Evolutionary conservation across 1,140 invertebrate species (phyloP), one percentile per base, ranked within the genome.

Genomic region (Cataglyphis hispanica): DNA sequence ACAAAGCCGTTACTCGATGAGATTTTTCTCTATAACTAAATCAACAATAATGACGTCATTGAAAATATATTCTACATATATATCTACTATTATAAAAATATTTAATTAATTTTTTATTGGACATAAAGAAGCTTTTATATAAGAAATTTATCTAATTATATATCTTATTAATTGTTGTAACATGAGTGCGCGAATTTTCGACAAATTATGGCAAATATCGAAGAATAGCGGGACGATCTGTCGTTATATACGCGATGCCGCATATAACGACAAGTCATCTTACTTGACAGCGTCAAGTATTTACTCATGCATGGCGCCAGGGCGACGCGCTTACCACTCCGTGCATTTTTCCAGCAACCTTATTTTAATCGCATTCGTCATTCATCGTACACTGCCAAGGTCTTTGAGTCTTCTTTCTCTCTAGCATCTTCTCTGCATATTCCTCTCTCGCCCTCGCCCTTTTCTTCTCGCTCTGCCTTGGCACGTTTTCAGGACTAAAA

Each of bases 401-500:
- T 89, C 75, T 84, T 76, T 63, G 70, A 10, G 87, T 27, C 25
- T 78, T 84, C 63, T 78, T 69, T 89, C 61, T 70, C 50, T 83
- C 50, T 81, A 37, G 40, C 84, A 81, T 46, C 76, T 84, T 40
- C 11, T 40, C n/a, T 27, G 16, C 37, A 43, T 11, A 6, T 67
- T 31, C 50, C 81, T 34, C 46, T 10, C 40, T 40, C 70, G 22
- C 67, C 50, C 31, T 64, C 63, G n/a, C 53, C 53, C 58, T 70
- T 76, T 69, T 43, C 77, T 60, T 70, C 60, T 22, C 64, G 58
- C 56, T 69, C 31, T 40, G 72, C 74, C 87, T 89, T 89, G 87
- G 87, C 88, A 89, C 72, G 77, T 86, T 89, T 89, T 89, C 88
- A 89, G 77, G 78, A 74, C 81, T 89, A 89, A 89, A 86, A 78